phyloP scores from a whole-genome alignment of 2,797 vertebrate species.

The Neosilurus hyrtlii region DNA sequence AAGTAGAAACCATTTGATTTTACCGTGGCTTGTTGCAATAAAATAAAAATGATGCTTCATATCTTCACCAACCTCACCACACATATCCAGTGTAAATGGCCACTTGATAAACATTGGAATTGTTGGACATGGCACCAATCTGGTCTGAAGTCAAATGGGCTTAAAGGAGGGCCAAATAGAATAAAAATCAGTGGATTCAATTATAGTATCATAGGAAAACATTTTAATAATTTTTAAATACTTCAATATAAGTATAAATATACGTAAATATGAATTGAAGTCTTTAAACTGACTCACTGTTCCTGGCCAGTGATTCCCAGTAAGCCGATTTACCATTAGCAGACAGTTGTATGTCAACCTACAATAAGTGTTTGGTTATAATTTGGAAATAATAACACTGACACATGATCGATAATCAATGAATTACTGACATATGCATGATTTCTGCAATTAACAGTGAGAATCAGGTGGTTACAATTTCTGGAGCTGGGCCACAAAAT shows the following conservation, averaged over 20 bases:
- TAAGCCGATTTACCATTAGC: not conserved
- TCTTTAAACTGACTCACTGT: not conserved
- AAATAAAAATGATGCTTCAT: not conserved
- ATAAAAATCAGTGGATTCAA: not conserved
- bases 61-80: no score
- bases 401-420: not conserved
- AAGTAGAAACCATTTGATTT: not conserved
- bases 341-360: not conserved
- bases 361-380: not conserved
- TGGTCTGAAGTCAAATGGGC: not conserved
- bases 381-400: not conserved
- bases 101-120: not conserved
- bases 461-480: constrained; percentile 69
- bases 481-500: constrained; percentile 69
- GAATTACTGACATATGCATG: constrained; percentile 15
- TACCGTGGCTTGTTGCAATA: not conserved
- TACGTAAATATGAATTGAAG: not conserved
- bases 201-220: not conserved
- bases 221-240: not conserved
- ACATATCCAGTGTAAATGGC: not conserved
- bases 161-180: not conserved
- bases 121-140: not conserved
- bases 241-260: no score
- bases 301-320: not conserved
- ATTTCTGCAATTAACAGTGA: constrained; percentile 63